Conservation (phyloP, 2,888 invertebrate genomes). For the Loripinus fragilis region DNA sequence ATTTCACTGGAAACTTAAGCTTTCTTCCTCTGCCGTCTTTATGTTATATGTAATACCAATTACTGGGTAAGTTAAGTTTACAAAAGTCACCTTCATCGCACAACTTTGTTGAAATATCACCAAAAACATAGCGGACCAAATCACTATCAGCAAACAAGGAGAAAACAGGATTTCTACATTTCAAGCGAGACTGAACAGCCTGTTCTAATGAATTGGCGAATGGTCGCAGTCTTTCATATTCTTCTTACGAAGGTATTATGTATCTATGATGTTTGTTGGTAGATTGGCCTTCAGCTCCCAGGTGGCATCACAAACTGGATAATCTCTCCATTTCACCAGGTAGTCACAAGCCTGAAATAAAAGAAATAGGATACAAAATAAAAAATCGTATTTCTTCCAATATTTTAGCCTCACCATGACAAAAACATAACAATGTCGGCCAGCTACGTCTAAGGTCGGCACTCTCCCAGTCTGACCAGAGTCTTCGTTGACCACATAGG, state of each 20-base stretch:
- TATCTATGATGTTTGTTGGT: neutral
- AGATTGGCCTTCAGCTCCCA: neutral
- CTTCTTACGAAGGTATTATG: neutral
- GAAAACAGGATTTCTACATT: conserved; percentile 9
- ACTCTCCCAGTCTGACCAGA: no score
- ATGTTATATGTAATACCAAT: neutral
- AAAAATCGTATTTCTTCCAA: no score
- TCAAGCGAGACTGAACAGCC: conserved; percentile 1
- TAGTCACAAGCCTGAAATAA: neutral
- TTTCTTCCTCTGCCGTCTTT: conserved; percentile 2
- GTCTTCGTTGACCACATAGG: no score
- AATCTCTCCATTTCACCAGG: conserved; percentile 4
- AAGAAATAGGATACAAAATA: no score
- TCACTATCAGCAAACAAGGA: neutral
- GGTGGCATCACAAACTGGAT: conserved; percentile 1
- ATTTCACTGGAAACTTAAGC: conserved; percentile 3
- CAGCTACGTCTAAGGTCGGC: no score
- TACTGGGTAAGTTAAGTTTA: conserved; percentile 4
- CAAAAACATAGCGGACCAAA: neutral
- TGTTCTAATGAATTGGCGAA: neutral
- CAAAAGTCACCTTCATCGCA: neutral
- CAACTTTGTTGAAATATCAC: neutral
- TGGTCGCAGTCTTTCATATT: neutral
- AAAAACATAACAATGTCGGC: no score
- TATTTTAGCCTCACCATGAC: no score